Base-by-base conservation (phyloP, 2,113 vertebrate genomes). In the Ciconia boyciana region DNA sequence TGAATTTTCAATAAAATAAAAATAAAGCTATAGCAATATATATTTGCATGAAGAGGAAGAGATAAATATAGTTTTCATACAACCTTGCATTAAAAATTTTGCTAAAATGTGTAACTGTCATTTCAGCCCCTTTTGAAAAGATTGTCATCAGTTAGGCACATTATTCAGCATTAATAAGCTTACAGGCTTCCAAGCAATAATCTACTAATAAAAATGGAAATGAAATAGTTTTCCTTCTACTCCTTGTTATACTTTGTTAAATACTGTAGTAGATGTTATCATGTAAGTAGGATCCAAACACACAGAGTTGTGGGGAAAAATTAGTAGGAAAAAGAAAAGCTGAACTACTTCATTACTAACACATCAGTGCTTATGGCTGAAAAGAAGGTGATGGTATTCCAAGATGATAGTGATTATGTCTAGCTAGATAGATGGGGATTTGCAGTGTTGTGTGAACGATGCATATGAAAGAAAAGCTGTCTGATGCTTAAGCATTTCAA, bases 401-500 rank as follows among this genome's bases (percentile, higher is more conserved):
- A 39, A 66, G 78, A 39, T 62, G 66, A 48, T 65, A 28, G 41
- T 81, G 51, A 64, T 94, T 44, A 69, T 31, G 24, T 84, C 71
- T 91, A 10, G 43, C 28, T 83, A 80, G 91, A 71, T 77, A 71
- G 76, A 93, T 87, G 61, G 31, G 61, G 58, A 93, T 87, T 94
- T 89, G 66, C 72, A 54, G 83, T 90, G 70, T 92, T 84, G 68
- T 94, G 75, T 94, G 86, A 92, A 91, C 64, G 94, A 76, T 41
- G 31, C 75, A 65, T 68, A 39, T 83, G 78, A 95, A 94, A 91
- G 62, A 87, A 94, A 94, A 88, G 12, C 76, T 93, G 41, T 83
- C 55, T 44, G 87, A 86, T 93, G 52, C 81, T 91, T 94, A 81
- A 90, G 66, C 72, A 94, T 74, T 87, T 91, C 80, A 90, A 91